These are phyloP conservation scores for Antheraea assamensis DNA, from an alignment of 2,888 invertebrate genomes.

Conservation along the genomic window DNA sequence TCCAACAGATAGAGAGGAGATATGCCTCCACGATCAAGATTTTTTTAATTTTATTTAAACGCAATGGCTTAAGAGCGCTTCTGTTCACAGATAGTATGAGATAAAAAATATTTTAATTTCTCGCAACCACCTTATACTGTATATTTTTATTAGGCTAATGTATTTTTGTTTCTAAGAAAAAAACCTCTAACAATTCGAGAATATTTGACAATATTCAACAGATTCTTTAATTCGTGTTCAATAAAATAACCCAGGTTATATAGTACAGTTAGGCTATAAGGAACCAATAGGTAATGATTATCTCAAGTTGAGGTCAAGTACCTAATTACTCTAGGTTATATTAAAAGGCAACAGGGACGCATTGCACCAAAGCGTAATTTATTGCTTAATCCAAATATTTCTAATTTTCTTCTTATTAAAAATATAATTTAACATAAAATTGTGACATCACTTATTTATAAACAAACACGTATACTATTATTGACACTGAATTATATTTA, in stretches of 20 bases:
- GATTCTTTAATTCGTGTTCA: background rate
- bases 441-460: background rate
- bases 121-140: conserved; percentile 39
- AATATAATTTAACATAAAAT: too few species aligned
- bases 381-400: background rate
- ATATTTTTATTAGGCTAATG: conserved; percentile 19
- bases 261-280: background rate
- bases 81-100: conserved; percentile 45
- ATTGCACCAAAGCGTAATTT: background rate
- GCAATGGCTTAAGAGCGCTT: conserved; percentile 57
- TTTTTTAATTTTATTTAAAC: conserved; percentile 60
- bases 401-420: background rate
- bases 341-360: background rate
- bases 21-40: conserved; percentile 49
- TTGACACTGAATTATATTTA: background rate
- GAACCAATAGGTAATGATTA: background rate
- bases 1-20: conserved; percentile 49
- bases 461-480: background rate
- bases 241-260: background rate
- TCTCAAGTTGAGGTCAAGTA: background rate
- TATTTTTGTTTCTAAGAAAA: background rate
- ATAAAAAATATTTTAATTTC: conserved; percentile 46
- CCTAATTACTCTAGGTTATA: background rate
- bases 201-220: too few species aligned
- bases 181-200: too few species aligned